A percentile compares a stretch with the other conserved stretches of the same genome.
phyloP scores from a whole-genome alignment of 1,140 invertebrate genomes.

The Zophobas atratus region DNA sequence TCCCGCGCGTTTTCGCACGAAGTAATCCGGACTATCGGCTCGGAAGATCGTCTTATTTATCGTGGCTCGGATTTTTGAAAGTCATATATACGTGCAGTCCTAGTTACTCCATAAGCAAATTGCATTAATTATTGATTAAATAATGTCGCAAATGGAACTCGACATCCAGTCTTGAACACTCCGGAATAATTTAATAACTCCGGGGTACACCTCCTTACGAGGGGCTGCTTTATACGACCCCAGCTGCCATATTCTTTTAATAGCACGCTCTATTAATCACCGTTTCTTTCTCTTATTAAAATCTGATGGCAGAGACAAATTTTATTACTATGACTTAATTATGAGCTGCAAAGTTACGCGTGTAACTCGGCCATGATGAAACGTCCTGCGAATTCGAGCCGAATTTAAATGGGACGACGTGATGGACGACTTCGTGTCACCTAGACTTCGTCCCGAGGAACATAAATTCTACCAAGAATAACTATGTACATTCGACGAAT shows the following conservation, averaged over 20 bases:
- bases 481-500: too few relatives aligned
- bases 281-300: constrained; percentile 12
- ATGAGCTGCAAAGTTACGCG: constrained; percentile 10
- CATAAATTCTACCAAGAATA: too few relatives aligned
- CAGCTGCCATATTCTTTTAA: constrained; percentile 5
- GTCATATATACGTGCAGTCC: too few relatives aligned
- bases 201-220: background rate
- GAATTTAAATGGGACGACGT: background rate
- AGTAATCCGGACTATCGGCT: too few relatives aligned
- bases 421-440: too few relatives aligned
- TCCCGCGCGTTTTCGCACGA: background rate
- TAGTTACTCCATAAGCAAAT: background rate
- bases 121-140: constrained; percentile 35
- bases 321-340: constrained; percentile 24
- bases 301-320: background rate
- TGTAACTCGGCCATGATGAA: background rate
- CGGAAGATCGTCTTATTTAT: too few relatives aligned
- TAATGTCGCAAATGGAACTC: constrained; percentile 29
- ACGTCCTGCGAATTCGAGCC: constrained; percentile 2
- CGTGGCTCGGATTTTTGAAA: too few relatives aligned
- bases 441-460: too few relatives aligned
- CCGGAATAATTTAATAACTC: constrained; percentile 31
- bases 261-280: constrained; percentile 6
- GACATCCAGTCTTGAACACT: constrained; percentile 21
- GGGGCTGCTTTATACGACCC: background rate